Evolutionary conservation across 2,797 vertebrate species (phyloP).

Genomic region (Hapalemur alaotrensis): DNA sequence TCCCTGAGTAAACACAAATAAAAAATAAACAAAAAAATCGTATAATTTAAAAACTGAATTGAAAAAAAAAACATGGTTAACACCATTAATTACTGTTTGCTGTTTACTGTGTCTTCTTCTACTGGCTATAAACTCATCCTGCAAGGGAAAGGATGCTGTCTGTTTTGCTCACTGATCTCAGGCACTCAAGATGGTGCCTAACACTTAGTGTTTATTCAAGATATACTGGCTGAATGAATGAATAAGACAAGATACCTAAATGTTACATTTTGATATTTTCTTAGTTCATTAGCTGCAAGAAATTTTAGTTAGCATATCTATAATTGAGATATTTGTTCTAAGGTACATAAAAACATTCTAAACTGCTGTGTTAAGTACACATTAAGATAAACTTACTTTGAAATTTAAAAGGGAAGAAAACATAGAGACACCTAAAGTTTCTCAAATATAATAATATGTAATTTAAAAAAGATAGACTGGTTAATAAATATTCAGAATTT

Average conservation of each 20-base stretch:
- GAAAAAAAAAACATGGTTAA: neutral
- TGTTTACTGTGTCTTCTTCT: neutral
- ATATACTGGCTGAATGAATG: neutral
- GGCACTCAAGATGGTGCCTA: neutral
- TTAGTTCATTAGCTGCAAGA: neutral
- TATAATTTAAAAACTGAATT: neutral
- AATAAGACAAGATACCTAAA: neutral
- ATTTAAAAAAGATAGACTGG: neutral
- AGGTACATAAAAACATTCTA: neutral
- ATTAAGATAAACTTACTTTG: neutral
- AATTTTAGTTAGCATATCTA: neutral
- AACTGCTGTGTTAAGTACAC: neutral
- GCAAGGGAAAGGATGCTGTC: neutral
- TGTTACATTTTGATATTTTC: neutral
- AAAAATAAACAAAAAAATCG: neutral
- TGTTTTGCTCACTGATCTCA: neutral
- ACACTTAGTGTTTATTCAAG: neutral
- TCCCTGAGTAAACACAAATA: neutral
- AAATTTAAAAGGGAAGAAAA: no score
- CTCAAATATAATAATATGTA: no score
- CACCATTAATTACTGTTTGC: neutral
- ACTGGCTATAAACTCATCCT: neutral
- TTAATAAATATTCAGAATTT: neutral
- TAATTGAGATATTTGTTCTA: neutral
- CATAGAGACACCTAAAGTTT: no score